phyloP scores from a whole-genome alignment of 2,113 vertebrate genomes.

The Malaclemys terrapin region DNA sequence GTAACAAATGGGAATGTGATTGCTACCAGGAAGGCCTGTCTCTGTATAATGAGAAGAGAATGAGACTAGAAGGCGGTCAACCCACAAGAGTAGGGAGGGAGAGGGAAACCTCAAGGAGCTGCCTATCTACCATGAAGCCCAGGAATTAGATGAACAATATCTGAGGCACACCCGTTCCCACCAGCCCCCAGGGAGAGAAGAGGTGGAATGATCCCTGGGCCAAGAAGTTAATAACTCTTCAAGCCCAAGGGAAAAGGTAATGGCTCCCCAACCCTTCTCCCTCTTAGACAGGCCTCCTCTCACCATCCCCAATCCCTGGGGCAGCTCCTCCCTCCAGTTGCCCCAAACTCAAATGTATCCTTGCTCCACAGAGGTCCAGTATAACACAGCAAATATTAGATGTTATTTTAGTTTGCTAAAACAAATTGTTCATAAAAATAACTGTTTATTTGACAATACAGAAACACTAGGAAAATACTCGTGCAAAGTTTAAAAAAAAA shows the following conservation, averaged over 20 bases:
- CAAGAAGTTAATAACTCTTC: neutral
- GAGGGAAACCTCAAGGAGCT: neutral
- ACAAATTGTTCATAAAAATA: neutral
- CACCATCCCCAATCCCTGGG: neutral
- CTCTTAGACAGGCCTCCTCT: neutral
- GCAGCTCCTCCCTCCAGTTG: neutral
- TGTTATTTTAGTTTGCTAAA: neutral
- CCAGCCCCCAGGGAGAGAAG: neutral
- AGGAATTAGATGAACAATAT: neutral
- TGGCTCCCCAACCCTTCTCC: neutral
- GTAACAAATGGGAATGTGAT: no score
- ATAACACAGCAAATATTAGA: neutral
- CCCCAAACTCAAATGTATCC: neutral
- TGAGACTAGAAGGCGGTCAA: neutral
- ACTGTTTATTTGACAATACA: neutral
- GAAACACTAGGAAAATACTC: neutral
- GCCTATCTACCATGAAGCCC: neutral
- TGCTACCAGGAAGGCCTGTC: neutral
- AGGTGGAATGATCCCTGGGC: neutral
- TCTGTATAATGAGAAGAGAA: neutral
- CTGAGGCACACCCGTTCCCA: neutral
- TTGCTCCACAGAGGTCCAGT: neutral
- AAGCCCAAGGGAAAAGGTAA: neutral
- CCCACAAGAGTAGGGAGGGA: neutral
- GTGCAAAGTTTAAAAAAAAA: no score